A percentile compares a stretch with the other conserved stretches of the same genome.
Conservation (phyloP, 1,140 invertebrate species). For the Drosophila fuyamai region DNA sequence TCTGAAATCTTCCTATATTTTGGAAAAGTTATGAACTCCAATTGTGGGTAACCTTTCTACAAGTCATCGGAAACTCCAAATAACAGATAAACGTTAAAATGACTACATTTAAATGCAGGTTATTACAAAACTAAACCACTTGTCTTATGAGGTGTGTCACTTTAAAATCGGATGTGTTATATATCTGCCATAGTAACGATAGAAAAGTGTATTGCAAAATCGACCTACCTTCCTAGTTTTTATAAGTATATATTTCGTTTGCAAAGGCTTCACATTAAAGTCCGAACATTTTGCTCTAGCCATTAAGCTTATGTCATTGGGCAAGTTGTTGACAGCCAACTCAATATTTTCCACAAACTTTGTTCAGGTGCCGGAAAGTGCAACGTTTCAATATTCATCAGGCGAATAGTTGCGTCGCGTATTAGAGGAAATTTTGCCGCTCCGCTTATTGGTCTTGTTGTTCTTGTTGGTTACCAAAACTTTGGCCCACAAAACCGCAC, state of each 20-base stretch:
- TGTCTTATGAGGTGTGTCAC: too few relatives aligned
- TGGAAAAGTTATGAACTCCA: too few relatives aligned
- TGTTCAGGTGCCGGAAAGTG: constrained; percentile 30
- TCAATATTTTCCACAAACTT: constrained; percentile 22
- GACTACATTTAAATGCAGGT: too few relatives aligned
- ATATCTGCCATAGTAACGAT: too few relatives aligned
- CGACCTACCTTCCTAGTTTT: not conserved
- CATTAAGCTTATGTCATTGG: constrained; percentile 9
- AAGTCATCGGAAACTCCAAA: too few relatives aligned
- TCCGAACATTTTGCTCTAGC: not conserved
- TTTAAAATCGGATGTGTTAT: too few relatives aligned
- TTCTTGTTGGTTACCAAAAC: constrained; percentile 43
- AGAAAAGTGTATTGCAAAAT: too few relatives aligned
- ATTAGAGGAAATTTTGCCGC: constrained; percentile 30
- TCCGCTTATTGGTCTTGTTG: constrained; percentile 27
- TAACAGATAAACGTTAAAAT: too few relatives aligned
- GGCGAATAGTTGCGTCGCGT: constrained; percentile 32
- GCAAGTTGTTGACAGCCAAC: constrained; percentile 33
- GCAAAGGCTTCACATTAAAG: constrained; percentile 3
- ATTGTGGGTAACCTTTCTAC: too few relatives aligned
- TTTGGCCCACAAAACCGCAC: constrained; percentile 35
- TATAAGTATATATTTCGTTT: not conserved
- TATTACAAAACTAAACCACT: too few relatives aligned
- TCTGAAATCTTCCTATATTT: too few relatives aligned
- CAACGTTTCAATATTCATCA: constrained; percentile 45